A percentile compares a stretch with the other conserved stretches of the same genome.
Evolutionary conservation across 2,113 vertebrate genomes (phyloP).

Genomic region (Protobothrops mucrosquamatus): DNA sequence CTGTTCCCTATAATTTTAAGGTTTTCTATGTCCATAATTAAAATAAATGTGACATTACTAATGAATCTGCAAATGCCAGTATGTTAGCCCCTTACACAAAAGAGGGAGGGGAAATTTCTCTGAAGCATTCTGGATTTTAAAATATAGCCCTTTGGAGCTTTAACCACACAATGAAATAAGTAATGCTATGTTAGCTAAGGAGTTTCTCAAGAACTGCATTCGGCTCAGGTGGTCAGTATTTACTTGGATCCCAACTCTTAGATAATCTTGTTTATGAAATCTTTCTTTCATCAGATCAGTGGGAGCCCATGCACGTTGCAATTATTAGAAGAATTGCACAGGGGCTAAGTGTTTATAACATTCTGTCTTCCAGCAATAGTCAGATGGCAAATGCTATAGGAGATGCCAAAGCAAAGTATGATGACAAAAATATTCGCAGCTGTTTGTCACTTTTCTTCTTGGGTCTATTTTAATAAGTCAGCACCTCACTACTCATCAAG

Average conservation of each 20-base stretch:
- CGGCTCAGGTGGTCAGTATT: background rate
- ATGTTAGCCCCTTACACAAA: background rate
- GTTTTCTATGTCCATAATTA: rapidly evolving
- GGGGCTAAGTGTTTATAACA: background rate
- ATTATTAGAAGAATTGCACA: background rate
- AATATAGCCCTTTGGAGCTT: background rate
- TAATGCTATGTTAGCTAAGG: background rate
- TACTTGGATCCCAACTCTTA: background rate
- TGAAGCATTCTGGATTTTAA: background rate
- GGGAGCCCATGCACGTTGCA: background rate
- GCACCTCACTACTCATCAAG: background rate
- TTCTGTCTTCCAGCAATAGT: background rate
- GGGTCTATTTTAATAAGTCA: background rate
- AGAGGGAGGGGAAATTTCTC: background rate
- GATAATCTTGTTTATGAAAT: background rate
- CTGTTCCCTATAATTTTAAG: background rate
- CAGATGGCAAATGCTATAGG: background rate
- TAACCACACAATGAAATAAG: too few relatives aligned
- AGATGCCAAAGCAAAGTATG: background rate
- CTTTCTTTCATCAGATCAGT: background rate
- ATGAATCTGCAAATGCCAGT: background rate
- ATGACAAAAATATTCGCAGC: background rate
- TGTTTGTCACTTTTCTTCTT: background rate
- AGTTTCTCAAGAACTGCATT: background rate
- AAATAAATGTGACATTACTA: background rate